Evolutionary conservation across 1,140 invertebrate genomes (phyloP).

Genomic region (Zaprionus capensis): DNA sequence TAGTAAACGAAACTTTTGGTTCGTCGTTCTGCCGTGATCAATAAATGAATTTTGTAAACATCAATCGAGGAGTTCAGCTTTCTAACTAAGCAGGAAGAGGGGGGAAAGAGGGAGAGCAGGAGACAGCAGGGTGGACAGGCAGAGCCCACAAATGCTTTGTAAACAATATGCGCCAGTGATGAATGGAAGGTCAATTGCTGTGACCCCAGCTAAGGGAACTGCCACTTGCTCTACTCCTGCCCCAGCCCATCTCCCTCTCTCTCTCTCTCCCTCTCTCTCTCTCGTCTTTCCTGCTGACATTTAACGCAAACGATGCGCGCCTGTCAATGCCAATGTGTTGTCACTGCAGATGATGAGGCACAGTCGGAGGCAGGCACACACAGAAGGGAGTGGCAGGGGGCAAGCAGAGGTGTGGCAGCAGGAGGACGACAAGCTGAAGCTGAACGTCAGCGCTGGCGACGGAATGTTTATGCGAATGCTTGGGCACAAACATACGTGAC

Average conservation of each 20-base stretch:
- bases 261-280: neutral
- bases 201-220: constrained; percentile 57
- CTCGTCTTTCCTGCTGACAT: constrained; percentile 56
- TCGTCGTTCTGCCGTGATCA: constrained; percentile 53
- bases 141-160: constrained; percentile 55
- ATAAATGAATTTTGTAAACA: constrained; percentile 80
- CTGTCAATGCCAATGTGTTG: constrained; percentile 79
- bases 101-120: neutral
- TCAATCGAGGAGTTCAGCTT: constrained; percentile 56
- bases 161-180: constrained; percentile 70
- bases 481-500: constrained; percentile 80
- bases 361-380: neutral
- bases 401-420: neutral
- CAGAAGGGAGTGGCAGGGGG: neutral
- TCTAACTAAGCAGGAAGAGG: neutral
- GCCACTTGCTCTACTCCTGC: neutral
- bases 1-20: constrained; percentile 63
- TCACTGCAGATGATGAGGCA: constrained; percentile 33
- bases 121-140: constrained; percentile 7
- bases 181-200: constrained; percentile 81
- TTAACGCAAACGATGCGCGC: constrained; percentile 72
- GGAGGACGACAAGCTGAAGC: constrained; percentile 6
- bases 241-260: neutral
- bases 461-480: constrained; percentile 81
- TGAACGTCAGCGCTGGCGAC: constrained; percentile 34